Evolutionary conservation across 2,797 vertebrate species (phyloP), one percentile per base, ranked within the genome.

Genomic region (Notolepis coatsorum): DNA sequence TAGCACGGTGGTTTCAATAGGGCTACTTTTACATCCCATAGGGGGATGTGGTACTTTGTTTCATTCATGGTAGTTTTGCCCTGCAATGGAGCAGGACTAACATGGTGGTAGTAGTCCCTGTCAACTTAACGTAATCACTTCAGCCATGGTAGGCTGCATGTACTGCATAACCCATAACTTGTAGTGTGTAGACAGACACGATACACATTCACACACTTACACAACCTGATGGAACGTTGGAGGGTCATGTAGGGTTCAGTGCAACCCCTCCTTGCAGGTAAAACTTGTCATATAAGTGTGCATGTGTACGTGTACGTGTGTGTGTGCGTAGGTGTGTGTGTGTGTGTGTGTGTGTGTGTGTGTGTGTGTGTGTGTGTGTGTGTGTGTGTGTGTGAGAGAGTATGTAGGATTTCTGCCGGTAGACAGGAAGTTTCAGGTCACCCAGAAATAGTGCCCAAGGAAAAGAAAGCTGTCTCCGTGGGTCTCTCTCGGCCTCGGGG

Each of bases 1-100:
- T 81, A 86, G 82, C 71, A 62, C 57, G 46, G 71, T 7, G 42
- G 63, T 84, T 56, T 84, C 72, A 75, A 57, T 15, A 9, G 55
- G 69, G 74, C 77, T 88, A 84, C 88, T 91, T 84, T 87, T 89
- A 86, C 67, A 84, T 86, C 84, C 81, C 64, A 85, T n/a, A 69
- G 58, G 79, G 71, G 38, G 46, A 53, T 53, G 57, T 50, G n/a
- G 48, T 71, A 80, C 23, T 23, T 78, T 86, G 80, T 82, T 86
- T 81, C 81, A 80, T 85, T 86, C 83, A 85, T 81, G 85, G 79
- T 50, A 79, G 75, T 83, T 85, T 84, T 75, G 79, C 53, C 57
- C 76, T 53, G 69, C 82, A 88, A 81, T 87, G 78, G 71, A 82
- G 71, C 74, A 75, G 82, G 82, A 82, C 75, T 79, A 76, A 80